A percentile compares a stretch with the other conserved stretches of the same genome.
phyloP scores from a whole-genome alignment of 2,797 vertebrate species.

The Garrulus glandarius region DNA sequence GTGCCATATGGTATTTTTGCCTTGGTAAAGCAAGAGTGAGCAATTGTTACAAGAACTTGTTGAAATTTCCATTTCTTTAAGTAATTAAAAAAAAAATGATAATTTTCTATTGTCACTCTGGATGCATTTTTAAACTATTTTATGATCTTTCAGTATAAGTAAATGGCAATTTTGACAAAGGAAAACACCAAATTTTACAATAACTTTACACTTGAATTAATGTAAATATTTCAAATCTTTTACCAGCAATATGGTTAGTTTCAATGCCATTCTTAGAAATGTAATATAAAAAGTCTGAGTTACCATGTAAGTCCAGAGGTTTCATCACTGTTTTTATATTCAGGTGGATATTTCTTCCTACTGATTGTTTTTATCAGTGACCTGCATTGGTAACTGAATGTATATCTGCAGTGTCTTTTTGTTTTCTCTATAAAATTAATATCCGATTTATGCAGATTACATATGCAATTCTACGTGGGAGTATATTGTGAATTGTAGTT shows the following conservation, averaged over 20 bases:
- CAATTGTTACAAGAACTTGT: background rate
- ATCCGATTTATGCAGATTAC: background rate
- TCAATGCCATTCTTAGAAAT: background rate
- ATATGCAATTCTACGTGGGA: background rate
- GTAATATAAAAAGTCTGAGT: background rate
- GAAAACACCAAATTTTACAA: rapidly evolving
- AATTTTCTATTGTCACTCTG: background rate
- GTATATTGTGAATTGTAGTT: background rate
- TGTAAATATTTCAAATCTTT: background rate
- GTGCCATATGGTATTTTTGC: background rate
- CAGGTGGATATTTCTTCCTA: background rate
- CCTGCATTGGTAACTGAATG: background rate
- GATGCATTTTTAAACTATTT: background rate
- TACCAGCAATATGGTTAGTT: background rate
- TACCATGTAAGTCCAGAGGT: background rate
- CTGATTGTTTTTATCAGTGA: background rate
- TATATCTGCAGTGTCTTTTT: background rate
- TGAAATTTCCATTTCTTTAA: background rate
- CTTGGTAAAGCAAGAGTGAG: background rate
- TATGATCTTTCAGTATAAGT: background rate
- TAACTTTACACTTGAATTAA: background rate
- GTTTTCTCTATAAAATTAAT: background rate
- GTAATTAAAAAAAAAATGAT: background rate
- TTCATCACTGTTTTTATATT: background rate
- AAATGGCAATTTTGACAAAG: background rate